phyloP scores from a whole-genome alignment of 2,888 invertebrate genomes.

The Julus scanicus region DNA sequence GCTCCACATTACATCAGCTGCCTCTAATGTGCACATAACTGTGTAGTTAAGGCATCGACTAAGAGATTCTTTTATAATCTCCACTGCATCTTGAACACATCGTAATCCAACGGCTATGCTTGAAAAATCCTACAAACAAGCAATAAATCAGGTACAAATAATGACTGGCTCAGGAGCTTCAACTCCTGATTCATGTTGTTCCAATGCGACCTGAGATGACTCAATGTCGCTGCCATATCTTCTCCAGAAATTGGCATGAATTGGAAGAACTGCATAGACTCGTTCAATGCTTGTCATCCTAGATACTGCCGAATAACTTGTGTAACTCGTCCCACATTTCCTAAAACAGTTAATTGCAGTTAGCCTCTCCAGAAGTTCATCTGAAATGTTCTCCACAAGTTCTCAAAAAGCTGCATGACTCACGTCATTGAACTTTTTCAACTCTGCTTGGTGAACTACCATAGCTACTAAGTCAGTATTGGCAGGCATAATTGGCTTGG shows the following conservation, averaged over 20 bases:
- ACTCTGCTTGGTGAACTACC: not conserved
- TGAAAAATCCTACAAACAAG: too few relatives aligned
- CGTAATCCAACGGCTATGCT: too few relatives aligned
- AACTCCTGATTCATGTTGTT: not conserved
- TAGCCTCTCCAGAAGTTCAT: not conserved
- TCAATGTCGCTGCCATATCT: not conserved
- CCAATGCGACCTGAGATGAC: not conserved
- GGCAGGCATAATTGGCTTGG: not conserved
- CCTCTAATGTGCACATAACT: too few relatives aligned
- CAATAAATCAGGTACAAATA: not conserved
- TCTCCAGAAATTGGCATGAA: not conserved
- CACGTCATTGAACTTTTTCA: not conserved
- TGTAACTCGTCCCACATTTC: not conserved
- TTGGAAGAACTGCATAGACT: not conserved
- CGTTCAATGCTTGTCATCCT: not conserved
- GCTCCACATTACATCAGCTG: too few relatives aligned
- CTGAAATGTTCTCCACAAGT: not conserved
- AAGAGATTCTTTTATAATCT: too few relatives aligned
- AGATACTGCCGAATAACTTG: not conserved
- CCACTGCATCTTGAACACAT: too few relatives aligned
- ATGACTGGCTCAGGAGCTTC: not conserved
- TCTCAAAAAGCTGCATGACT: not conserved
- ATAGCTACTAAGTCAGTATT: not conserved
- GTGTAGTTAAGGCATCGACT: too few relatives aligned
- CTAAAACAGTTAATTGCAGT: not conserved